Evolutionary conservation across 2,888 invertebrate species (phyloP), one percentile per base, ranked within the genome.

Genomic region (Drosophila longiperda): DNA sequence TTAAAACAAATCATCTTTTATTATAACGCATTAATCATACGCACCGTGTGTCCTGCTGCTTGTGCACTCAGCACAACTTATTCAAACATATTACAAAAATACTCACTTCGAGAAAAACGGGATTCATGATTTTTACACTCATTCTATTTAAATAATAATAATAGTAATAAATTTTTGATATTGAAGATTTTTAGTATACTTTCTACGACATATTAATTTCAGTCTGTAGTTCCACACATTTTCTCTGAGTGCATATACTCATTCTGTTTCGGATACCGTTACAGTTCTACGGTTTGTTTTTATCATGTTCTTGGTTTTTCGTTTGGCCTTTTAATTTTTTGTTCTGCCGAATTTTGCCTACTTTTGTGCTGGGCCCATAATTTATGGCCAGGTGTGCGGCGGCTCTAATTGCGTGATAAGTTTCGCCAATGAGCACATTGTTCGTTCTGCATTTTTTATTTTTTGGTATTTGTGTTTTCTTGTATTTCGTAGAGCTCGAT

Each of bases 371-470:
- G 33, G 63, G 70, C 45, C 57, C 72, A 74, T 90, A 89, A 89
- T 84, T 87, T 82, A 87, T 67, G 76, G 55, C 66, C 87, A 87
- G 87, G 90, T 87, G 82, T 72, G 84, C 75, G 72, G 65, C 23
- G 42, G 69, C 73, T 70, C 82, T 87, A 87, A 90, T 87, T 90
- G 87, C 90, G 89, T 87, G 90, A 89, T 87, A 87, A 90, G 89
- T 90, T 90, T 78, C 70, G 58, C 61, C 87, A 90, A 90, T 87
- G 81, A 80, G 71, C 67, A 68, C 75, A 57, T 50, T 45, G 33
- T 73, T 63, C 59, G 58, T 73, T 48, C 50, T 34, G 20, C n/a
- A 29, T 49, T 49, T 9, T 20, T 6, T 29, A 29, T 20, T 55
- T 38, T 11, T 12, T 42, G 1, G 7, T 54, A 38, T 52, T 50